Evolutionary conservation across 1,140 invertebrate genomes (phyloP), one percentile per base, ranked within the genome.

Genomic region (Caerostris darwini): DNA sequence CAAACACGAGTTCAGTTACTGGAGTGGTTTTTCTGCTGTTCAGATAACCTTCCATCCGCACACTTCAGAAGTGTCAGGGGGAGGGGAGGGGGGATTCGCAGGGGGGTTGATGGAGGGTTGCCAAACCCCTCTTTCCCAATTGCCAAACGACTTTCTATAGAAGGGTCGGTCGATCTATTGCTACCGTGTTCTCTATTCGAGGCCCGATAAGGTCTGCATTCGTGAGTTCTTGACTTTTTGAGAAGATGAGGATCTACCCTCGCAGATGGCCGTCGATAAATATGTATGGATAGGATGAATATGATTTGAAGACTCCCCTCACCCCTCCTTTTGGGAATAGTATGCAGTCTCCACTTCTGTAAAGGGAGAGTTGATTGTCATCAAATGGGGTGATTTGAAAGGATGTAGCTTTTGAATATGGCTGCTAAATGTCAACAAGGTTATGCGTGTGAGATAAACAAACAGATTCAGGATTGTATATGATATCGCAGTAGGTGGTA

Each of bases 221-320:
- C 56, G 67, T 89, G 19, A 58, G 54, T 77, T 83, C 90, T 92
- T 92, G 90, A 92, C 90, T 92, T 87, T 87, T 56, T 54, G n/a
- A 34, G 86, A 34, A 50, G 89, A 69, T 17, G 64, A 58, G 77
- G 90, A 77, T 81, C 85, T 83, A 56, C 82, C 17, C n/a, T 64
- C 64, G 90, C 90, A 92, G 90, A 92, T 92, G 90, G 90, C 77
- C 19, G n/a, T 82, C 90, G 90, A 92, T 92, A 92, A 92, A 92
- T 92, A 92, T 92, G 59, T 82, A 92, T 92, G 77, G 81, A 83
- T 19, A 14, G 59, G 17, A 53, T 64, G 58, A 61, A 87, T 61
- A n/a, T 54, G 14, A 77, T 59, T 54, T 34, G 34, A 34, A 71
- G 7, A 56, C 67, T 19, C 50, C 34, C 69, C n/a, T 12, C 34